These are phyloP conservation scores for Grallaria varia DNA, from an alignment of 2,113 vertebrate species.

Conservation along the genomic window DNA sequence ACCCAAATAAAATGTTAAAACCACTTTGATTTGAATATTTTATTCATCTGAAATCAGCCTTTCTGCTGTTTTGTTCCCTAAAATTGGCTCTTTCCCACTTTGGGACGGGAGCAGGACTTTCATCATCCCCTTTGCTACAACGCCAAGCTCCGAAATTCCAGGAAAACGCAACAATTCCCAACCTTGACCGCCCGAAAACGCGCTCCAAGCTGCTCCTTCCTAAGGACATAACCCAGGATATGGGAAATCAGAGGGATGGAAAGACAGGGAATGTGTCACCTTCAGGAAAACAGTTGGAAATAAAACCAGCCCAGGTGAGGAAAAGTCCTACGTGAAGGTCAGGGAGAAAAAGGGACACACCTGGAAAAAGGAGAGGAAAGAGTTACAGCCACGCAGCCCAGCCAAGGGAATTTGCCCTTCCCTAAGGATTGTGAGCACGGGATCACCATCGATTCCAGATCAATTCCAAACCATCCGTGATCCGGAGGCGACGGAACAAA, in stretches of 20 bases:
- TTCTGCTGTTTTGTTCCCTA: no score
- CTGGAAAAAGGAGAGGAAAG: constrained; percentile 17
- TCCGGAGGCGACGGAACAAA: no score
- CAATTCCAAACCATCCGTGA: neutral
- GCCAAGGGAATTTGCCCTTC: neutral
- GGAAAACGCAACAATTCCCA: neutral
- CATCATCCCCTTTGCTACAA: fast-evolving
- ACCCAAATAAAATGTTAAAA: no score
- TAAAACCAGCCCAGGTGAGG: neutral
- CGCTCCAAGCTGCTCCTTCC: neutral
- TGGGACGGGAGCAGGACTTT: neutral
- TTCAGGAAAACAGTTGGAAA: neutral
- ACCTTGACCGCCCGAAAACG: fast-evolving
- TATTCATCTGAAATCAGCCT: no score
- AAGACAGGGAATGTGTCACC: neutral
- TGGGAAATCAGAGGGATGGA: neutral
- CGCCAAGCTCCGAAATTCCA: neutral
- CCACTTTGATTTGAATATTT: no score
- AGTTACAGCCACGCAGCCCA: neutral
- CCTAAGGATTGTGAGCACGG: neutral
- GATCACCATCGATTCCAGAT: no score
- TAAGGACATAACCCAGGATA: neutral
- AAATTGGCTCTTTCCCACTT: neutral
- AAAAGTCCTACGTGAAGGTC: constrained; percentile 15
- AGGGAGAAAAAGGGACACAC: neutral